phyloP scores from a whole-genome alignment of 2,888 invertebrate genomes.

The Acrocyrtus sp. region DNA sequence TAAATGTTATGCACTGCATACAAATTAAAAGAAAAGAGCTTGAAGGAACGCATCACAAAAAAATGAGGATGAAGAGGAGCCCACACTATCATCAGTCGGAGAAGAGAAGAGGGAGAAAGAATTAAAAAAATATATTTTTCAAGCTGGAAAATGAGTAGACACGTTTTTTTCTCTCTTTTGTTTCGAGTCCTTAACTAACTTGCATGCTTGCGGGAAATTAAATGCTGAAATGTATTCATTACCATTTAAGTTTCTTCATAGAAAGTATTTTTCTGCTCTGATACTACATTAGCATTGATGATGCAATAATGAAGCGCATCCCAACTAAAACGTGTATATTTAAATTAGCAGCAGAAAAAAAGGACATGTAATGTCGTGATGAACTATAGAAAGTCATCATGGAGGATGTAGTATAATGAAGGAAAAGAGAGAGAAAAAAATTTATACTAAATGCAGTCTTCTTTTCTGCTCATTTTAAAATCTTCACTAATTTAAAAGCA shows the following conservation, averaged over 20 bases:
- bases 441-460: not conserved
- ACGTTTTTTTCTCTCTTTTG: slow-evolving; percentile 7
- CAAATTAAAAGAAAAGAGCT: slow-evolving; percentile 22
- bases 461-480: not conserved
- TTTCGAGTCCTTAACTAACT: not conserved
- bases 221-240: slow-evolving; percentile 32
- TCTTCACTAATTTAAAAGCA: not conserved
- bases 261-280: not conserved
- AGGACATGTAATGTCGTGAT: slow-evolving; percentile 39
- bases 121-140: slow-evolving; percentile 19
- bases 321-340: slow-evolving; percentile 6
- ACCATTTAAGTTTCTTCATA: too few species aligned
- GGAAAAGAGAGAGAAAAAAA: not conserved
- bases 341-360: slow-evolving; percentile 26
- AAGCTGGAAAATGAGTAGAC: slow-evolving; percentile 27
- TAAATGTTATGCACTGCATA: slow-evolving; percentile 9
- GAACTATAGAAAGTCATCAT: slow-evolving; percentile 22
- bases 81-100: not conserved
- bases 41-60: not conserved
- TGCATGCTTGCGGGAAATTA: not conserved
- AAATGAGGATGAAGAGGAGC: not conserved
- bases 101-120: slow-evolving; percentile 3
- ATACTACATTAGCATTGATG: not conserved
- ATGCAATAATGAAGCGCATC: not conserved
- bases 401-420: not conserved